phyloP scores from a whole-genome alignment of 2,797 vertebrate species.

The Epinephelus awoara region DNA sequence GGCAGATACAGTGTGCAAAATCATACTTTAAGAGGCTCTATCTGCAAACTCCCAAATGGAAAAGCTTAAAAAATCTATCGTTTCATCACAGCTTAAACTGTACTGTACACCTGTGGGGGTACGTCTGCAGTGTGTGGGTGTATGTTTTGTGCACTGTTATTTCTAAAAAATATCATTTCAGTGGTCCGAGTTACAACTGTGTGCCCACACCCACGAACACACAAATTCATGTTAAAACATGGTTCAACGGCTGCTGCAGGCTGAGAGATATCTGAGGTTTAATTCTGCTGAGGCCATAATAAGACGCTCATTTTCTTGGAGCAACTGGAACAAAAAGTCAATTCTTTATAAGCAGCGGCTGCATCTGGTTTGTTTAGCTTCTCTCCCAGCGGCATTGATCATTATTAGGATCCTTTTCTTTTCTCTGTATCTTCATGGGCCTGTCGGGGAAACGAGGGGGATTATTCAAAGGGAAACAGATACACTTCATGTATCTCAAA shows the following conservation, averaged over 20 bases:
- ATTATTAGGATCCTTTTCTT: slow-evolving; percentile 51
- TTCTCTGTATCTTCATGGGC: slow-evolving; percentile 10
- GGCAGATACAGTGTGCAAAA: not conserved
- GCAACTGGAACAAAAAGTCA: slow-evolving; percentile 32
- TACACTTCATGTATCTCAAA: slow-evolving; percentile 17
- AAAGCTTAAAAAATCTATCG: not conserved
- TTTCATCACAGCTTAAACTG: not conserved
- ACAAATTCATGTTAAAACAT: slow-evolving; percentile 3
- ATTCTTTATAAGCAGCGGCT: slow-evolving; percentile 32
- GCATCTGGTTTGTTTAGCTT: slow-evolving; percentile 45
- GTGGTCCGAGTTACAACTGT: not conserved
- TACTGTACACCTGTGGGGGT: not conserved
- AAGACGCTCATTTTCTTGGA: slow-evolving; percentile 34
- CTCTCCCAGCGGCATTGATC: slow-evolving; percentile 41
- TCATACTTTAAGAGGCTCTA: not conserved
- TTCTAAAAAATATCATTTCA: slow-evolving; percentile 11
- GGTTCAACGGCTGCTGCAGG: slow-evolving; percentile 29
- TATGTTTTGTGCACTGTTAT: not conserved
- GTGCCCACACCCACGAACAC: not conserved
- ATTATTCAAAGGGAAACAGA: slow-evolving; percentile 41
- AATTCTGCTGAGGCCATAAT: slow-evolving; percentile 35
- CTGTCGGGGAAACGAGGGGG: not conserved
- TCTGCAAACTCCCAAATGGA: slow-evolving; percentile 6
- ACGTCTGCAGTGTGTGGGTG: not conserved
- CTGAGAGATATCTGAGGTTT: slow-evolving; percentile 30